Evolutionary conservation across 1,140 invertebrate genomes (phyloP), one percentile per base, ranked within the genome.

Genomic region (Drosophila asahinai): DNA sequence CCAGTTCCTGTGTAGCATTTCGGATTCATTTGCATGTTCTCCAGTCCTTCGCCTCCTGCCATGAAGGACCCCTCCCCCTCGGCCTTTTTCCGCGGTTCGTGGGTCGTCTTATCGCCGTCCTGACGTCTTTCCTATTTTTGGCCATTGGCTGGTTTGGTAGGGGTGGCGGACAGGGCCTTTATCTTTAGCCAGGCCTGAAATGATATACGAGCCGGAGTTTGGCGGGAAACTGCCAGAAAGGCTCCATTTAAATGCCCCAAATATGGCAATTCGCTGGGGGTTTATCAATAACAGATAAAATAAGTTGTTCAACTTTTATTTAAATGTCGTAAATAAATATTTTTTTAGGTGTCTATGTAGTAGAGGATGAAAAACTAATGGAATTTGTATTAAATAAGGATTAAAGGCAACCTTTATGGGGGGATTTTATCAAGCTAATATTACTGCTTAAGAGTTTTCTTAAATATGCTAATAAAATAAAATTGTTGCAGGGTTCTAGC

Each of bases 21-120:
- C 36, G 49, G 52, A 73, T 81, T 81, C 81, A 89, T 87, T 87
- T 87, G 81, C 84, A 87, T 87, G 83, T 73, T 64, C 51, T 25
- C 6, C 48, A 15, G 38, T 40, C 43, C 63, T 30, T 30, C 38
- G n/a, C 12, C 8, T 12, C 17, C 15, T 30, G n/a, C 22, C 11
- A 36, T 9, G 33, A 9, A 9, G 33, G 33, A 36, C 15, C 14
- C 22, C 38, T 25, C 3, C 14, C 43, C 36, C 77, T 65, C 63
- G 64, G 64, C 74, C 66, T 59, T 64, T 59, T 60, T 72, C 68
- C 77, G 61, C 51, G 6, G 19, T 3, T 17, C 78, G 79, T 86
- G 66, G 66, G 63, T 70, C 81, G 77, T 83, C 83, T 86, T 87
- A 87, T 89, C 83, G 84, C 80, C 61, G 61, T 51, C 61, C 36